Base-by-base conservation (phyloP, 2,113 vertebrate species). In the Indicator indicator region DNA sequence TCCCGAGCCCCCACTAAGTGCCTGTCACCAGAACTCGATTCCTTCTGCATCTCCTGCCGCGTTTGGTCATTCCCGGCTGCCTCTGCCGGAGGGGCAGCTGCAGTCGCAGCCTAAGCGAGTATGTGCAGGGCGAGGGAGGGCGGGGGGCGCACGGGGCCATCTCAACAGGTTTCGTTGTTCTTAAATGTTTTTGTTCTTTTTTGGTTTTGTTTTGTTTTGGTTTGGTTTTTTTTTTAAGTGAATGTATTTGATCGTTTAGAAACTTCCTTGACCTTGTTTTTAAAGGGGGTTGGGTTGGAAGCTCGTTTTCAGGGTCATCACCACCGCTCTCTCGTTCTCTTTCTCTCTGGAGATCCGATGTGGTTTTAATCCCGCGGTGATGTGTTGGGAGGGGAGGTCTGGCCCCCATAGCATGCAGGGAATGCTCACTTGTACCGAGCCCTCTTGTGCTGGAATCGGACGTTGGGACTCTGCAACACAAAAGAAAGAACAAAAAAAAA, bases 1-100 rank as follows among this genome's bases (percentile, higher is more conserved):
- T 93, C 87, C 93, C 69, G 89, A 96, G 86, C 95, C 96, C 96
- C 94, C 91, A 95, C 94, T 94, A 97, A 98, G 97, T 98, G 96
- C 97, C 97, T 97, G 96, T 96, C 95, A 96, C 96, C 94, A 88
- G 89, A 93, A 95, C 91, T 95, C 83, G 3, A 85, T 94, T 94
- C 94, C 96, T 96, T 95, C 89, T 95, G 94, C 94, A 90, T 91
- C 88, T 86, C 87, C 94, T 95, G 89, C 85, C 74, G 30, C 89
- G 88, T 93, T 91, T 76, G 95, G 93, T 95, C 95, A 92, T 96
- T 96, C 95, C 90, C 94, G 0, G 70, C 81, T 93, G 86, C 78
- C 69, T 95, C 93, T 50, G 0, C 9, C 65, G 63, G 19, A 69
- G 93, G 92, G 91, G 86, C 89, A 94, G 93, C 89, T 80, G 90